Base-by-base conservation (phyloP, 2,888 invertebrate species). In the Sarcophaga subvicina region DNA sequence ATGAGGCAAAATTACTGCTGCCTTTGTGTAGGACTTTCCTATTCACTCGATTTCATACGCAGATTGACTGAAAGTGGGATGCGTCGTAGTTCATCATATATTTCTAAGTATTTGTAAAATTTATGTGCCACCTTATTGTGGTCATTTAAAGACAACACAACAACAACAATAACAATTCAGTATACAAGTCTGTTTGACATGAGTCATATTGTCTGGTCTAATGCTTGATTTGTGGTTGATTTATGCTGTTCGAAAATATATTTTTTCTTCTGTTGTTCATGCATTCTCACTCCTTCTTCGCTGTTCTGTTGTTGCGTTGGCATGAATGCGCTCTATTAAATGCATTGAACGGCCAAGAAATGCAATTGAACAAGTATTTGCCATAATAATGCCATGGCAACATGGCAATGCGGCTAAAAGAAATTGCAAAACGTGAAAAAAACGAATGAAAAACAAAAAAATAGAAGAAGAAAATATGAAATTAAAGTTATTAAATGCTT, bases 141-240 rank as follows among this genome's bases (percentile, higher is more conserved):
- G 14, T 12, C 54, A 54, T 54, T 54, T 54, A 14, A 12, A 14
- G 6, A 54, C 25, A n/a, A 37, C 22, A 77, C 49, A 11, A 4
- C 49, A 49, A 0, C 20, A 37, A 37, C 17, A 12, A 8, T n/a
- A 10, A 66, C n/a, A n/a, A 37, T 27, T 12, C 66, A 17, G 37
- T 37, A 66, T 45, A 66, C 17, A 59, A n/a, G n/a, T 8, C 4
- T 62, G 17, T n/a, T 12, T 72, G 17, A 78, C 62, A 71, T 84
- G 84, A 84, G 84, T 84, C 84, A 80, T 54, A 62, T 49, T 85
- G 81, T 82, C 78, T 75, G 70, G 81, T 82, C 78, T 64, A 82
- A 81, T 78, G 70, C 20, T 78, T 73, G 80, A 85, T 77, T 85
- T 70, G 80, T 67, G 63, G 25, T 66, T 85, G 82, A 82, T 82